Evolutionary conservation across 2,113 vertebrate genomes (phyloP).

Genomic region (Cryptomyrus ogoouensis): DNA sequence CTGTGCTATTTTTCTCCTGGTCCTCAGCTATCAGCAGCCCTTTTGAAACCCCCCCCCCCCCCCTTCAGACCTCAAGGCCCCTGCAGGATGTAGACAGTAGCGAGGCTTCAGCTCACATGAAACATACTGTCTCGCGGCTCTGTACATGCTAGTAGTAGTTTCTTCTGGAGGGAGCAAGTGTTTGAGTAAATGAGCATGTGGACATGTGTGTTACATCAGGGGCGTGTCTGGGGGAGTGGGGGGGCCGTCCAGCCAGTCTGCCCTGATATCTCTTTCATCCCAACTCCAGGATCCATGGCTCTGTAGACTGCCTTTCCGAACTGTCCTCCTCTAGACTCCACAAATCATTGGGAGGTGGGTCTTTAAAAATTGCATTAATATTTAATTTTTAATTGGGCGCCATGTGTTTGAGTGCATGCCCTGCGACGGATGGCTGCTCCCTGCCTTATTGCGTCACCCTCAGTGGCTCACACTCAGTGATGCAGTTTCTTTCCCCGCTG

Average conservation of each 20-base stretch:
- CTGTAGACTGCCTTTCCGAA: slow-evolving; percentile 86
- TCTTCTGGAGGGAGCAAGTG: background rate
- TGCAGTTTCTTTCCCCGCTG: too few relatives aligned
- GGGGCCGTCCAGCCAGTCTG: background rate
- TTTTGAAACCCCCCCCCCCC: background rate
- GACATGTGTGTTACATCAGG: background rate
- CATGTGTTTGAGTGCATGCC: background rate
- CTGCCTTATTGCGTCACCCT: background rate
- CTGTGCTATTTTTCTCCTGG: slow-evolving; percentile 14
- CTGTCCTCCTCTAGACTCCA: slow-evolving; percentile 70
- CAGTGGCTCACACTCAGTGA: too few relatives aligned
- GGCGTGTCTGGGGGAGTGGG: background rate
- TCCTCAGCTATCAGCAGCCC: slow-evolving; percentile 9
- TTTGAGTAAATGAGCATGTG: background rate
- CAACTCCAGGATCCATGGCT: slow-evolving; percentile 73
- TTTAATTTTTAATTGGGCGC: slow-evolving; percentile 1
- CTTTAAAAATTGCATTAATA: background rate
- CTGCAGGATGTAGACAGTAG: background rate
- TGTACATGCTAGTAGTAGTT: background rate
- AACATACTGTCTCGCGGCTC: background rate
- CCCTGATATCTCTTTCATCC: background rate
- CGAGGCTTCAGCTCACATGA: background rate
- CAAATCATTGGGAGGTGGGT: slow-evolving; percentile 74
- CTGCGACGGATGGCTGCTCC: slow-evolving; percentile 18
- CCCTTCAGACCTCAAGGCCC: slow-evolving; percentile 4